Base-by-base conservation (phyloP, 2,797 vertebrate species). In the Tragopan temminckii region DNA sequence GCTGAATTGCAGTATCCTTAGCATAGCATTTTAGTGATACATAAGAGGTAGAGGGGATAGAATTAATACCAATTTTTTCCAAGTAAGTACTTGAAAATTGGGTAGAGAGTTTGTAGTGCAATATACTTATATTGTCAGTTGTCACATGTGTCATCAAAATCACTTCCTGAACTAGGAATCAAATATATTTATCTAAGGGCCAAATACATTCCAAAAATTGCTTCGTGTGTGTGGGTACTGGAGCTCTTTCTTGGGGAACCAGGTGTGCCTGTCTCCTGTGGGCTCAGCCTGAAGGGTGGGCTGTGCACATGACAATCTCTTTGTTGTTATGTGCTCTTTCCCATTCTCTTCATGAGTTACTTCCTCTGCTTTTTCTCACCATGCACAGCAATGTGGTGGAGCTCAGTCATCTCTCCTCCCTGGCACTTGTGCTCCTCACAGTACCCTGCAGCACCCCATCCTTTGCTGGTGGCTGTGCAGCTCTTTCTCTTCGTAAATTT, bases 391-490 rank as follows among this genome's bases (percentile, higher is more conserved):
- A 3, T 17, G 23, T 9, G 11, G 23, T 58, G 50, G 19, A 82
- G 12, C 20, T 14, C 27, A 48, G 40, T 27, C 1, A 1, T 23
- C 13, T 59, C 8, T 55, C 38, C 13, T 55, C 52, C 31, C 35
- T 58, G 13, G 43, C 1, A 1, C 48, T 36, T 0, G 0, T n/a
- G 33, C 42, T 70, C 45, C 52, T 45, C 0, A 0, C 13, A 17
- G 64, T 25, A 46, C 21, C 29, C 21, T 46, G 21, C 15, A 45
- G 4, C 19, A 20, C 4, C 25, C 20, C 13, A 27, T 29, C 29
- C 29, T 46, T 58, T 77, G 16, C 4, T 29, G 25, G 4, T 62
- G 58, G 13, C 11, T 23, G 9, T 25, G 21, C 45, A 48, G n/a
- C 40, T 55, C 25, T 36, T 90, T 29, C 23, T 55, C 31, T 25